Evolutionary conservation across 2,797 vertebrate species (phyloP).

Genomic region (Todus mexicanus): DNA sequence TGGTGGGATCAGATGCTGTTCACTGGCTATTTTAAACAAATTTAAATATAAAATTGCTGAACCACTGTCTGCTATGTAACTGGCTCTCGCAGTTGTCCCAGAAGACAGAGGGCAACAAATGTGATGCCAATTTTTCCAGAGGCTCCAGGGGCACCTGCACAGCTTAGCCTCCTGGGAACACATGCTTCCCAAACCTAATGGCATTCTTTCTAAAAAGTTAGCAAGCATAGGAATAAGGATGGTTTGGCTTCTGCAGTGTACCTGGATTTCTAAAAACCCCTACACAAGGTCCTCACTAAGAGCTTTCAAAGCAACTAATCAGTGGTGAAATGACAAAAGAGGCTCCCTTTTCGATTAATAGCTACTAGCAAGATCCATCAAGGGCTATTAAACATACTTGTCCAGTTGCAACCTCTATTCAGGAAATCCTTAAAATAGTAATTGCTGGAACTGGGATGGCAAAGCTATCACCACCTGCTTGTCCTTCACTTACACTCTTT

Average conservation of each 20-base stretch:
- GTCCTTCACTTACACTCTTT: not conserved
- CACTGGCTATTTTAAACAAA: not conserved
- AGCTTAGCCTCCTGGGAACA: not conserved
- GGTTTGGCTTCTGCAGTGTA: constrained; percentile 6
- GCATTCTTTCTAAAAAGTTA: not conserved
- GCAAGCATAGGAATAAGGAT: not conserved
- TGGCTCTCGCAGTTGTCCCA: not conserved
- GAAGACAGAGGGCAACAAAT: not conserved
- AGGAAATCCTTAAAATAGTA: constrained; percentile 16
- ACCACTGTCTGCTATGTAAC: not conserved
- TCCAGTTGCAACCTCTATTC: constrained; percentile 7
- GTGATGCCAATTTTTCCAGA: not conserved
- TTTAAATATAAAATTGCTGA: not conserved
- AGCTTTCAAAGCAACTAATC: constrained; percentile 26
- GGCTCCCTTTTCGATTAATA: not conserved
- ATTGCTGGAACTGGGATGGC: not conserved
- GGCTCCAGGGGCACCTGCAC: not conserved
- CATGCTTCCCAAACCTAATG: not conserved
- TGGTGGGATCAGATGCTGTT: not conserved
- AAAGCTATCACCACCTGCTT: constrained; percentile 11
- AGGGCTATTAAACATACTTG: constrained; percentile 24
- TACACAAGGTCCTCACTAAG: not conserved
- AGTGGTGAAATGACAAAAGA: constrained; percentile 22
- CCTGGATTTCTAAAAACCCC: constrained; percentile 4
- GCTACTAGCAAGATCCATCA: not conserved